Conservation (phyloP, 2,797 vertebrate species). For the Dipus sagitta region DNA sequence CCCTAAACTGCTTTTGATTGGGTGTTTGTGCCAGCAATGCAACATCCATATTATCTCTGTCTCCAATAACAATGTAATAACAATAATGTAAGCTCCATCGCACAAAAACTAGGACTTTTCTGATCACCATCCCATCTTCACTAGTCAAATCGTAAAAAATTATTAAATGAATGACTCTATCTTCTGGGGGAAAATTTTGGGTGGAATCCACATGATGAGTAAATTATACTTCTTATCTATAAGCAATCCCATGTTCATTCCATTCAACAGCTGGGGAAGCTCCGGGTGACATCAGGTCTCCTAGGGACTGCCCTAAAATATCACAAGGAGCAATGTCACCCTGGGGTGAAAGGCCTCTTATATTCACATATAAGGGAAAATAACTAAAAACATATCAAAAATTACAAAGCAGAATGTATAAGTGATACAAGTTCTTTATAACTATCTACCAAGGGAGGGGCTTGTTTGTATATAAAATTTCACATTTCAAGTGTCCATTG, state of each 20-base stretch:
- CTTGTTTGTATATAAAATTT: too few relatives aligned
- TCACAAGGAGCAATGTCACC: not conserved
- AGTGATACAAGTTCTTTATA: not conserved
- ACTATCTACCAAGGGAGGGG: too few relatives aligned
- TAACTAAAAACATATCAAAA: not conserved
- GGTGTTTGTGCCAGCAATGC: too few relatives aligned
- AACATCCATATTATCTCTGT: not conserved
- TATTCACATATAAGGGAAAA: not conserved
- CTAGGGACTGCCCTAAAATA: not conserved
- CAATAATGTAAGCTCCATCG: not conserved
- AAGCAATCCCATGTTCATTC: too few relatives aligned
- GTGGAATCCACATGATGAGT: not conserved
- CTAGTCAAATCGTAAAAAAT: not conserved
- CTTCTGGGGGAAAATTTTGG: not conserved
- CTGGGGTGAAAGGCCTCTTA: too few relatives aligned
- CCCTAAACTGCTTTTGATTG: too few relatives aligned
- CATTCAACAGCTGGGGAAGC: too few relatives aligned
- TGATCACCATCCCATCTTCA: not conserved
- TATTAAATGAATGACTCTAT: not conserved
- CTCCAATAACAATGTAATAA: not conserved
- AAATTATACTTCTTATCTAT: not conserved
- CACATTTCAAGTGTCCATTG: too few relatives aligned
- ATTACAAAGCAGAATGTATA: not conserved
- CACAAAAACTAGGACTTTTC: not conserved
- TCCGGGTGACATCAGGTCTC: not conserved